Evolutionary conservation across 1,140 invertebrate genomes (phyloP).

Genomic region (Drosophila ironensis): DNA sequence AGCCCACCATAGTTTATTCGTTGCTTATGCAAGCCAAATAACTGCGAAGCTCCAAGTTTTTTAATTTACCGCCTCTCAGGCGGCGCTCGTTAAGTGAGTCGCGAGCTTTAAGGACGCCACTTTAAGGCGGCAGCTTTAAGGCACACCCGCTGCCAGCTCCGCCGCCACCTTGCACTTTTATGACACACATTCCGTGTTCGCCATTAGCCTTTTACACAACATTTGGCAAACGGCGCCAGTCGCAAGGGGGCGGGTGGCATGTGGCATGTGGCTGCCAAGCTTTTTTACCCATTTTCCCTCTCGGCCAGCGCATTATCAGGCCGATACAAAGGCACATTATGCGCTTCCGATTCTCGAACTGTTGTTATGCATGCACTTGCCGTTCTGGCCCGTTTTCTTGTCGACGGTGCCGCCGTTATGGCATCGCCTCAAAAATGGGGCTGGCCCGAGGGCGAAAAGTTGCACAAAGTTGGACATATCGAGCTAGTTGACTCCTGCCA

Average conservation of each 20-base stretch:
- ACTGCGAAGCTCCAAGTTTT: slow-evolving; percentile 65
- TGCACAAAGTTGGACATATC: slow-evolving; percentile 30
- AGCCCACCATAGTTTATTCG: slow-evolving; percentile 5
- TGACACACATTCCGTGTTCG: slow-evolving; percentile 62
- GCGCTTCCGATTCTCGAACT: slow-evolving; percentile 66
- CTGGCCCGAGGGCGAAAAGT: slow-evolving; percentile 31
- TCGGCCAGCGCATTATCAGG: slow-evolving; percentile 64
- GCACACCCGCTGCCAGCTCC: neutral
- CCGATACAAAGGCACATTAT: slow-evolving; percentile 77
- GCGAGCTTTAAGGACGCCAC: slow-evolving; percentile 11
- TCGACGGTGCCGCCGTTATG: slow-evolving; percentile 31
- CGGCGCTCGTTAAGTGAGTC: slow-evolving; percentile 43
- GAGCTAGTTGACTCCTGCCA: slow-evolving; percentile 31
- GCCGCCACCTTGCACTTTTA: slow-evolving; percentile 53
- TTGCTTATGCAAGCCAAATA: slow-evolving; percentile 69
- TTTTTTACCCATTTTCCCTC: slow-evolving; percentile 9
- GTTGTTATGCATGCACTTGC: slow-evolving; percentile 46
- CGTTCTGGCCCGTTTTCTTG: slow-evolving; percentile 14
- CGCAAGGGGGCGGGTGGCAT: neutral
- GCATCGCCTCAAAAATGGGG: slow-evolving; percentile 46
- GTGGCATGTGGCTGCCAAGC: slow-evolving; percentile 45
- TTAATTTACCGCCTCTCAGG: slow-evolving; percentile 54
- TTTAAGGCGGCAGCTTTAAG: slow-evolving; percentile 28
- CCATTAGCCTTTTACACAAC: slow-evolving; percentile 68
- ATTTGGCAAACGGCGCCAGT: slow-evolving; percentile 66